Evolutionary conservation across 2,797 vertebrate species (phyloP), one percentile per base, ranked within the genome.

Genomic region (Sebastolobus alascanus): DNA sequence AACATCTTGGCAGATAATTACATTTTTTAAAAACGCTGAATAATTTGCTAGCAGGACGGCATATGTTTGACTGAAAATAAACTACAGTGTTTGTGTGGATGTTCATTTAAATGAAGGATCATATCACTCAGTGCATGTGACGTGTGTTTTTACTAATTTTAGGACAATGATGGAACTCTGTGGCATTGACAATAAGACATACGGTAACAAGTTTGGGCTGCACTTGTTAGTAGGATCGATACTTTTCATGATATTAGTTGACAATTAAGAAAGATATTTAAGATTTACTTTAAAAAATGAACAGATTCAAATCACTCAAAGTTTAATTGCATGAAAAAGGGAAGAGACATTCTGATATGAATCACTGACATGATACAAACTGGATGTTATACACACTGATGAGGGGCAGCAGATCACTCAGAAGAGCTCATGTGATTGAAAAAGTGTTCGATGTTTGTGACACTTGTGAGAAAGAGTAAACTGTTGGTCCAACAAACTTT

Each of bases 401-500:
- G 35, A 67, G 22, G 31, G 37, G 27, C 43, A 6, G 64, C 16
- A 22, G 35, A 58, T 80, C 40, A 31, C 14, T 74, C 31, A 22
- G 1, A 22, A 13, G 18, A 6, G 4, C 43, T 25, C 7, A 8
- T 18, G 50, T 66, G 61, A 35, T 67, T 55, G 12, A 46, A 22
- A 79, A 75, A 86, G n/a, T 68, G 22, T 2, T 58, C 1, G 22
- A 38, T 75, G 71, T 75, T 69, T 46, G 29, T 82, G 73, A 80
- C 76, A 72, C 77, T 90, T 64, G 72, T 31, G 74, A 52, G 75
- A 87, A 66, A 78, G 81, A 87, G 83, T 82, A 88, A 91, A 89
- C 81, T 90, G 89, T 90, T 67, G 61, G 78, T 84, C 67, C 72
- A 78, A 90, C 88, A 87, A 93, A 92, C 81, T 91, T 92, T 16